These are phyloP conservation scores for Mechanitis mazaeus DNA, from an alignment of 2,888 invertebrate genomes.

Conservation along the genomic window DNA sequence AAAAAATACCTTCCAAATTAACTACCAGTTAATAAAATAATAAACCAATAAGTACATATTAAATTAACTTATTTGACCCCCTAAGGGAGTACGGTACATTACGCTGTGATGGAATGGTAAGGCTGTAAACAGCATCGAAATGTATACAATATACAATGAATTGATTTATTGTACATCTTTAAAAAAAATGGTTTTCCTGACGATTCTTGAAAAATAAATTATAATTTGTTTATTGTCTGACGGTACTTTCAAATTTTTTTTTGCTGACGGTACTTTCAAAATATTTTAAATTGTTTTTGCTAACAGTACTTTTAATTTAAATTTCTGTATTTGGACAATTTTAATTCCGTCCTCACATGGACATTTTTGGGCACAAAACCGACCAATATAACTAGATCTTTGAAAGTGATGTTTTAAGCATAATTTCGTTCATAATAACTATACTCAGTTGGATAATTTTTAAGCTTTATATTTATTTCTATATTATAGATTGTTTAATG, in stretches of 20 bases:
- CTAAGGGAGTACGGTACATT: conserved; percentile 59
- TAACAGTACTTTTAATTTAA: not conserved
- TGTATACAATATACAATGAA: conserved; percentile 16
- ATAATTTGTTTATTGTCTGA: not conserved
- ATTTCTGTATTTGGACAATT: not conserved
- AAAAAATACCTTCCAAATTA: not conserved
- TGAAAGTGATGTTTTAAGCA: conserved; percentile 40
- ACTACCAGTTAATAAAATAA: not conserved
- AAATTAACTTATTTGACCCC: conserved; percentile 47
- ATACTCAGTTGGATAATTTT: conserved; percentile 57
- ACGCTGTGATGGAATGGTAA: conserved; percentile 46
- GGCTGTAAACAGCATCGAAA: conserved; percentile 69
- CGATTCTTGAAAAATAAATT: not conserved
- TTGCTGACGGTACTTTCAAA: no score
- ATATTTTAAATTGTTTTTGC: no score
- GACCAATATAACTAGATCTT: conserved; percentile 10
- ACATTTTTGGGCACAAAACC: conserved; percentile 40
- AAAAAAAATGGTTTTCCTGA: not conserved
- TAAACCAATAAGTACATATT: conserved; percentile 21
- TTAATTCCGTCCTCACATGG: not conserved
- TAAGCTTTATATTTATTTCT: conserved; percentile 67
- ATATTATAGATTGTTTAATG: conserved; percentile 57
- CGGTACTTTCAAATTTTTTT: no score
- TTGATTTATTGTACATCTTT: no score
- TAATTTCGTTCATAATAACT: conserved; percentile 71